Evolutionary conservation across 2,888 invertebrate species (phyloP), one percentile per base, ranked within the genome.

Genomic region (Tortrix viridana): DNA sequence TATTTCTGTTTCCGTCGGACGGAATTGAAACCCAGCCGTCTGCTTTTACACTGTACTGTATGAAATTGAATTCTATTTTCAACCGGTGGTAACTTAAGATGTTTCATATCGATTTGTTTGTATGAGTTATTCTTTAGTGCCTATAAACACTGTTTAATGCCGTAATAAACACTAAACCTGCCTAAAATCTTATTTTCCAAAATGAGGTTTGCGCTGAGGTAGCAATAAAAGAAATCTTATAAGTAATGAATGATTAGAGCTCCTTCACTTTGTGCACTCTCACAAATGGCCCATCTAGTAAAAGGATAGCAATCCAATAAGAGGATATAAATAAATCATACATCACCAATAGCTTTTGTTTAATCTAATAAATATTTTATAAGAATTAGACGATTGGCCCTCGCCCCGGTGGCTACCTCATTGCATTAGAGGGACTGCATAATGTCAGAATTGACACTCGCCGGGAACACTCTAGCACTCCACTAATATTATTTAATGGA

Each of bases 291-390:
- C 74, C 71, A 72, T 60, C 19, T 73, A 71, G 69, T 68, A 70
- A 77, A 79, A 77, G 82, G 82, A 84, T 81, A 85, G 82, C 85
- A 89, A 88, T 89, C 85, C 80, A 80, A 83, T 87, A 86, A 86
- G 81, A 79, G 82, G 78, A 82, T 79, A 88, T 90, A 90, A 90
- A 92, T 91, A 90, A 91, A 88, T 89, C 89, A 92, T 88, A 41
- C 6, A 65, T 79, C 72, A 74, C 74, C 82, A 80, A 90, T 89
- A 84, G 87, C 85, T 84, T 83, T 88, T 85, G 82, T 86, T 84
- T 89, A 87, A 89, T 89, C 84, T 85, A 91, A 90, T 92, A 90
- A 91, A 91, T 90, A 88, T 89, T 90, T 90, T 89, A 88, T 90
- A 89, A 83, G 89, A 89, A 89, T 89, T 89, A 89, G 88, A 84